phyloP scores from a whole-genome alignment of 2,113 vertebrate genomes.

The Barbus barbus region DNA sequence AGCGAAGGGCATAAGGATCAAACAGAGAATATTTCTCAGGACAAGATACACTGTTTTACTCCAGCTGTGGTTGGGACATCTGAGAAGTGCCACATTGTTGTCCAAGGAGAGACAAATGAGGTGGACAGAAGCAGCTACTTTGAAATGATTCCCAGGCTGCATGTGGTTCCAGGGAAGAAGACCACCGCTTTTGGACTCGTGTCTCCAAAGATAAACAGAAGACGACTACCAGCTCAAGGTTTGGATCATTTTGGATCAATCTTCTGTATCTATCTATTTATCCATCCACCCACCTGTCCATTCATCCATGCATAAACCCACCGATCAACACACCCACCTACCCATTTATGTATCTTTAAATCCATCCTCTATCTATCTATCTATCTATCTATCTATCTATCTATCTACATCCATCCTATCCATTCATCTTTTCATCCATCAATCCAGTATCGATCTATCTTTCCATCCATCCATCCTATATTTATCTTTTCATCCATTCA shows the following conservation, averaged over 20 bases:
- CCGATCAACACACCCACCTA: no score
- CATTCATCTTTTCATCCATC: no score
- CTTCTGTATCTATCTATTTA: neutral
- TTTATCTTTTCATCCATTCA: no score
- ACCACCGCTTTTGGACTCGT: constrained; percentile 74
- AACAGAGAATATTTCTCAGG: neutral
- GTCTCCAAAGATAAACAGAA: constrained; percentile 80
- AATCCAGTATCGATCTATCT: no score
- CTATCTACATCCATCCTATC: no score
- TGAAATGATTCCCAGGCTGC: constrained; percentile 72
- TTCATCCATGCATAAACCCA: no score
- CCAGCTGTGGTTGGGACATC: constrained; percentile 72
- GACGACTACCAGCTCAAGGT: constrained; percentile 78
- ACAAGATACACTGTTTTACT: constrained; percentile 55
- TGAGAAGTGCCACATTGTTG: constrained; percentile 81
- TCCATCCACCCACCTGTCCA: no score
- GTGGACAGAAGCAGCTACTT: constrained; percentile 49
- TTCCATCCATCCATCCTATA: no score
- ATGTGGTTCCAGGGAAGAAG: constrained; percentile 79
- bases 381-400: no score
- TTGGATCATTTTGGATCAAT: constrained; percentile 67
- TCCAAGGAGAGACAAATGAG: constrained; percentile 64
- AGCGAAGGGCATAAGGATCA: neutral
- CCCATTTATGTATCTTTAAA: no score
- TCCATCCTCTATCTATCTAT: no score